Conservation (phyloP, 2,113 vertebrate species). For the Istiophorus platypterus region DNA sequence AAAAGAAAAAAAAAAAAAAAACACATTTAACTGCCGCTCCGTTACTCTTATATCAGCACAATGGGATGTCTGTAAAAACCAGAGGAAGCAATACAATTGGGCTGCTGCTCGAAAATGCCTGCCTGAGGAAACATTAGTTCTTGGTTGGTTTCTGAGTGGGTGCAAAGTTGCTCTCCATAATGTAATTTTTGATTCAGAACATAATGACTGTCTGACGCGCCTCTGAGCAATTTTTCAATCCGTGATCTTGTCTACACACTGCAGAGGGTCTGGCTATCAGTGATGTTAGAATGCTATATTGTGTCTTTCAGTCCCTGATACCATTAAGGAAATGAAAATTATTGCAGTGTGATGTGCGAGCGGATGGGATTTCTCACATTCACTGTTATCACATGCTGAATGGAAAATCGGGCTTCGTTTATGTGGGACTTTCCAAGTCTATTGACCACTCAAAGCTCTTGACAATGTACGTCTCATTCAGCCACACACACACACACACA, state of each 20-base stretch:
- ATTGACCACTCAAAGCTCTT: no score
- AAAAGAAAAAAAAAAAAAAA: constrained; percentile 3
- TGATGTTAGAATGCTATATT: neutral
- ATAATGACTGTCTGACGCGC: neutral
- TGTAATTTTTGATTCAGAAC: neutral
- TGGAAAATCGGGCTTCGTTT: no score
- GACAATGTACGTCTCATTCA: no score
- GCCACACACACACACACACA: no score
- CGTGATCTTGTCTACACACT: neutral
- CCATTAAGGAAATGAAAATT: no score
- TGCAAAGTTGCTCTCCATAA: neutral
- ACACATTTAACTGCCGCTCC: neutral
- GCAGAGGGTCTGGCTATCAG: neutral
- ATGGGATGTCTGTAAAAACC: neutral
- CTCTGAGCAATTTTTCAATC: neutral
- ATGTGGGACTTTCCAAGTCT: no score
- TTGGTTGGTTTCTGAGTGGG: neutral
- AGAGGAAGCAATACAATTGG: neutral
- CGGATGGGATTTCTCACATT: no score
- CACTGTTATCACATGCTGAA: no score
- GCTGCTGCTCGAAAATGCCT: neutral
- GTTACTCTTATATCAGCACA: constrained; percentile 2
- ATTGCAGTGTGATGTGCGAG: no score
- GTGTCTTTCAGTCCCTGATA: neutral
- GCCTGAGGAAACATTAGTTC: neutral